These are phyloP conservation scores for Fratercula arctica DNA, from an alignment of 2,797 vertebrate species.

Conservation along the genomic window DNA sequence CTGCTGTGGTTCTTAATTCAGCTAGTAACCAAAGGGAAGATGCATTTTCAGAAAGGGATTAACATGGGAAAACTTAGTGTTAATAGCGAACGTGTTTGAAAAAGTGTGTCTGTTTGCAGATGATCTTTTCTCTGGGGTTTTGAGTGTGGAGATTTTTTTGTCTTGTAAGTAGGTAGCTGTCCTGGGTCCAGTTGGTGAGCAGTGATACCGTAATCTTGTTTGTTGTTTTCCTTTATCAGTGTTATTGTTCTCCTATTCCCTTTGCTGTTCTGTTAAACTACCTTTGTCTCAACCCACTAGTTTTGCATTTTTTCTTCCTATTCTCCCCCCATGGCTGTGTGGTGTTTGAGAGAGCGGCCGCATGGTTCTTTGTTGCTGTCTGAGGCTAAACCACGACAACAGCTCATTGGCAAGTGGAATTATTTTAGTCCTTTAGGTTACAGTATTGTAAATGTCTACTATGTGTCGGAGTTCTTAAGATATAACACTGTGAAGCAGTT, in stretches of 20 bases:
- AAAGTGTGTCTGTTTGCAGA: neutral
- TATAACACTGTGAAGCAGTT: neutral
- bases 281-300: too few species aligned
- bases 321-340: too few species aligned
- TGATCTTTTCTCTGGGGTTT: neutral
- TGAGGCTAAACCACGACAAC: too few species aligned
- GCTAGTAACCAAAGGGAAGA: neutral
- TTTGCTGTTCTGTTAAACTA: too few species aligned
- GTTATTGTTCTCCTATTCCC: too few species aligned
- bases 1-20: neutral
- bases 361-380: too few species aligned
- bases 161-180: neutral
- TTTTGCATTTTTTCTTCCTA: too few species aligned
- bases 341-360: too few species aligned
- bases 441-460: neutral
- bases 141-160: neutral
- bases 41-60: neutral
- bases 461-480: neutral
- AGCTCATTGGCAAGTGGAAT: neutral
- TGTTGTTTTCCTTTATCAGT: too few species aligned
- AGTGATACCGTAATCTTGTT: too few species aligned
- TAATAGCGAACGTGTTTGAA: neutral
- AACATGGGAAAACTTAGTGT: neutral
- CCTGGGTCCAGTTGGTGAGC: too few species aligned
- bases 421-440: neutral